Base-by-base conservation (phyloP, 2,888 invertebrate species). In the Cephonodes hylas region DNA sequence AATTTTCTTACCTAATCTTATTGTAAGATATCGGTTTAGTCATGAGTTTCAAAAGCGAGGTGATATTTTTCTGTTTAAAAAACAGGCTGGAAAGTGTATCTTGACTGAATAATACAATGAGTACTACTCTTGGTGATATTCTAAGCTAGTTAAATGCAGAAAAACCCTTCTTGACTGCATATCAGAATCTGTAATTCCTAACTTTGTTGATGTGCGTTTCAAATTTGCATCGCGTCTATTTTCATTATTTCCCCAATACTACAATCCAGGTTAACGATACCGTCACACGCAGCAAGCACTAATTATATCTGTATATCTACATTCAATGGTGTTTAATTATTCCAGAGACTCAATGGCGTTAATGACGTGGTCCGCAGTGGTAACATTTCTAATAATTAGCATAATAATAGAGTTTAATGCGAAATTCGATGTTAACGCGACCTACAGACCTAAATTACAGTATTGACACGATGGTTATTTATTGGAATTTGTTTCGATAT, bases 281-380 rank as follows among this genome's bases (percentile, higher is more conserved):
- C 18, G 18, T 53, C 31, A 31, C 27, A 53, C 31, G 27, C 15
- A 27, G 27, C 15, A 53, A 18, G 25, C 48, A 48, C 48, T 53
- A 53, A 25, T 31, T 27, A 27, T 53, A 53, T 31, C 8, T 13
- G 31, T 48, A 1, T 53, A 31, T 31, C 10, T 48, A 48, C 27
- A 53, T 31, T 53, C 53, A 31, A 53, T 53, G 8, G 31, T 53
- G 53, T 53, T 10, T 53, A 53, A 53, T 31, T 53, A 53, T 31
- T 31, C 53, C 31, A 31, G 53, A 18, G 53, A 31, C 18, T 53
- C 18, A 27, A 31, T 10, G 53, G 53, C 31, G 53, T 53, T 53
- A 31, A 53, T 53, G 27, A 31, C 10, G 31, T 18, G 15, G 18
- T 31, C 53, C 53, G 27, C 4, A 18, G 27, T 18, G 31, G 8